phyloP scores from a whole-genome alignment of 2,888 invertebrate species.

The Dryobotodes eremita region DNA sequence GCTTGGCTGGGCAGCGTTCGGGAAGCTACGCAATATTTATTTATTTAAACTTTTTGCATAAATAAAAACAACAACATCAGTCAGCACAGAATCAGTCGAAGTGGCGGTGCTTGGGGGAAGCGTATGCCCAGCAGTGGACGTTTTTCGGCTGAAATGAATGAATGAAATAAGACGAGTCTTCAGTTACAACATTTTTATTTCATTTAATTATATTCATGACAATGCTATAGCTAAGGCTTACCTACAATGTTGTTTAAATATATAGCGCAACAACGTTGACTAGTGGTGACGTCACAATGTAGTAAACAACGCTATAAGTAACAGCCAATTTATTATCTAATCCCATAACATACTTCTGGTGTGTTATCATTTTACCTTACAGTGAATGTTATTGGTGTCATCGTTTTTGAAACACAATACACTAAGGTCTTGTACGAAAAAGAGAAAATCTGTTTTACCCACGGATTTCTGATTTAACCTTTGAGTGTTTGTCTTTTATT shows the following conservation, averaged over 20 bases:
- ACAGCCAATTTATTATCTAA: conserved; percentile 71
- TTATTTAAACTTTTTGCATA: no score
- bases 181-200: conserved; percentile 73
- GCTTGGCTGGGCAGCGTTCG: no score
- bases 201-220: conserved; percentile 69
- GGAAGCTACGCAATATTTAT: no score
- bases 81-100: no score
- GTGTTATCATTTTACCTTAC: conserved; percentile 89
- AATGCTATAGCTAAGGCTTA: conserved; percentile 69
- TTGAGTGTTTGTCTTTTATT: neutral
- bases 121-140: no score
- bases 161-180: conserved; percentile 37
- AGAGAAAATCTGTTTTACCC: no score
- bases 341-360: conserved; percentile 82
- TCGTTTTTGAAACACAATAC: conserved; percentile 80
- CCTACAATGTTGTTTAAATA: conserved; percentile 69
- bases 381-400: conserved; percentile 80
- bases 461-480: neutral
- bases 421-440: neutral
- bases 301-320: conserved; percentile 69
- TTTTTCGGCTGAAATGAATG: no score
- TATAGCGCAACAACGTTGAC: conserved; percentile 44
- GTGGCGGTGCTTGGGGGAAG: no score
- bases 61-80: no score
- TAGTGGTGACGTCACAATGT: conserved; percentile 49